Percentiles rank a stretch among this genome's conserved stretches.
These are phyloP conservation scores for Albula glossodonta DNA, from an alignment of 2,113 vertebrate species.

Conservation along the genomic window DNA sequence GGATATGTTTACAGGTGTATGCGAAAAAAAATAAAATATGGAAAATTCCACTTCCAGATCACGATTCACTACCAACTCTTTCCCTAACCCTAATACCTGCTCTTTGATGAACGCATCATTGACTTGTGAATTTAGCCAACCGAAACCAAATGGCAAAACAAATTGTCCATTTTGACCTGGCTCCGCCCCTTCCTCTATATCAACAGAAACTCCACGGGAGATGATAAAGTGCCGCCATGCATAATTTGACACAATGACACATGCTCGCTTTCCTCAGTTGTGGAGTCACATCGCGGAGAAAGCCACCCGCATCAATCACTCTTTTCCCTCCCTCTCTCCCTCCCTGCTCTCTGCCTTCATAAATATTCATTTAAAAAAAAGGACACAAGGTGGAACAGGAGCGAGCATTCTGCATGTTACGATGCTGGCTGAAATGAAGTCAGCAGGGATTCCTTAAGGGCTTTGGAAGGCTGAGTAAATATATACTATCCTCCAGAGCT, in stretches of 20 bases:
- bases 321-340: not conserved
- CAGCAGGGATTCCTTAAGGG: not conserved
- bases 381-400: not conserved
- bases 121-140: conserved; percentile 7
- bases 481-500: not conserved
- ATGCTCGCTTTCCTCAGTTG: conserved; percentile 1
- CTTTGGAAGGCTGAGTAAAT: not conserved
- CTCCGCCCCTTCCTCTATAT: not conserved
- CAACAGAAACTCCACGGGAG: not conserved
- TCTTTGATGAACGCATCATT: conserved; percentile 7
- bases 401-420: no score
- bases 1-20: not conserved
- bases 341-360: not conserved
- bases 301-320: not conserved
- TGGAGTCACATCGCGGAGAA: conserved; percentile 5
- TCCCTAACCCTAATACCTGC: not conserved
- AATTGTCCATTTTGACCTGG: not conserved
- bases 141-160: not conserved
- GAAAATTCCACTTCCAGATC: not conserved
- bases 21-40: not conserved
- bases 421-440: not conserved
- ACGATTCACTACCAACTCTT: not conserved
- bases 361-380: conserved; percentile 14
- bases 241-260: conserved; percentile 33
- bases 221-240: conserved; percentile 23